These are phyloP conservation scores for Oceanodroma leucorhoa DNA, from an alignment of 2,797 vertebrate species.

Conservation along the genomic window DNA sequence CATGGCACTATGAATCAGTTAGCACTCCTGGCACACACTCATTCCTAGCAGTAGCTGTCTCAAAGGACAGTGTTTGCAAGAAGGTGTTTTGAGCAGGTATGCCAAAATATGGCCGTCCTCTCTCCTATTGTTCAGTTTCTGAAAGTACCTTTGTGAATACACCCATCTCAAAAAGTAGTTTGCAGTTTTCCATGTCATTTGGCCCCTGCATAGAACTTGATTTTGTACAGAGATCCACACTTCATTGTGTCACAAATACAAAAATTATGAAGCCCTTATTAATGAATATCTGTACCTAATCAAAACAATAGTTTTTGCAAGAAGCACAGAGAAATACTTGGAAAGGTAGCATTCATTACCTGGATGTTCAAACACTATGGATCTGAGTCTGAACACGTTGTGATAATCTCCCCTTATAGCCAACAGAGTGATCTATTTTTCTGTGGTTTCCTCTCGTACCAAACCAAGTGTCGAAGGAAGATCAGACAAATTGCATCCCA, in stretches of 20 bases:
- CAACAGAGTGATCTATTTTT: neutral
- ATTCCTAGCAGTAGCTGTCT: neutral
- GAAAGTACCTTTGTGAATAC: neutral
- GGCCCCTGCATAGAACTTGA: neutral
- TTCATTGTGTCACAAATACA: neutral
- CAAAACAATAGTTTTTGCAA: neutral
- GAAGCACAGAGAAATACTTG: neutral
- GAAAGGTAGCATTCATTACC: neutral
- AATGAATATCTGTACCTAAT: neutral
- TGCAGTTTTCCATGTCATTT: neutral
- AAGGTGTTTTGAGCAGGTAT: neutral
- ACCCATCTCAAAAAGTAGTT: neutral
- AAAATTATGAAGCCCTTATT: neutral
- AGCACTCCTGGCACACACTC: neutral
- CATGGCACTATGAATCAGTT: neutral
- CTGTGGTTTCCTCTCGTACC: neutral
- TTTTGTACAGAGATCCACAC: accelerated
- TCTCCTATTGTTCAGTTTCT: neutral
- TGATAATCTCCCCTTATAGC: neutral
- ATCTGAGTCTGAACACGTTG: neutral
- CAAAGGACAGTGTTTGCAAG: neutral
- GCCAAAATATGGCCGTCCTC: neutral
- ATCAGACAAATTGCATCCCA: neutral
- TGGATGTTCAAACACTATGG: neutral
- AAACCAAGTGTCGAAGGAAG: neutral